Base-by-base conservation (phyloP, 2,797 vertebrate species). In the Phataginus tetradactyla region DNA sequence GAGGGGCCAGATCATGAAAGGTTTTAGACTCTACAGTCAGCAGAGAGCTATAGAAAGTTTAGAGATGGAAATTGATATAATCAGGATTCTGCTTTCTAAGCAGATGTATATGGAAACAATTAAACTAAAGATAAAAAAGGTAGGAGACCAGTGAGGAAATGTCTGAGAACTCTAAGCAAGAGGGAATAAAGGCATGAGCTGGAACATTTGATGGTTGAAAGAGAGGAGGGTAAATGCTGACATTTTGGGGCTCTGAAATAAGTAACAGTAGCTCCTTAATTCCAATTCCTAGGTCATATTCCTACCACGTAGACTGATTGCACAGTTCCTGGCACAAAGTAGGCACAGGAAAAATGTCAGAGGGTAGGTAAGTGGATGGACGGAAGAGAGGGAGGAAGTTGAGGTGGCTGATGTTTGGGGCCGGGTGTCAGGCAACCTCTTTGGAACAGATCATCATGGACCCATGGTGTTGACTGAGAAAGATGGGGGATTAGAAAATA, bases 51-150 rank as follows among this genome's bases (percentile, higher is more conserved):
- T 27, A 51, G 66, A 55, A 91, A 42, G 32, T 68, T 94, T 89
- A 74, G 25, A 91, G 49, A 5, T 78, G 12, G 27, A 89, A 91
- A 55, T n/a, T 69, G 29, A 72, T 14, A 7, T 69, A 61, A 45
- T 85, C 49, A 83, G 63, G 37, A 66, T 17, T 94, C 21, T 45
- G 49, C 27, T 95, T 94, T 86, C 61, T 71, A 53, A 95, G 84
- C n/a, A n/a, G n/a, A n/a, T n/a, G 49, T n/a, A 6, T 49, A 72
- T 88, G 20, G 53, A 68, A 86, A 51, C 27, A 91, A 80, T 37
- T 88, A 77, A 83, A 55, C 49, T 45, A 55, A 91, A 72, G 23
- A 45, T 59, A 78, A 78, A 84, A 68, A 51, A 25, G 12, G 11
- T 79, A 55, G 32, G 39, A 91, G n/a, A 64, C 34, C 66, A 64